Percentiles rank a stretch among this genome's conserved stretches.
phyloP scores from a whole-genome alignment of 2,797 vertebrate genomes.

The Luscinia megarhynchos region DNA sequence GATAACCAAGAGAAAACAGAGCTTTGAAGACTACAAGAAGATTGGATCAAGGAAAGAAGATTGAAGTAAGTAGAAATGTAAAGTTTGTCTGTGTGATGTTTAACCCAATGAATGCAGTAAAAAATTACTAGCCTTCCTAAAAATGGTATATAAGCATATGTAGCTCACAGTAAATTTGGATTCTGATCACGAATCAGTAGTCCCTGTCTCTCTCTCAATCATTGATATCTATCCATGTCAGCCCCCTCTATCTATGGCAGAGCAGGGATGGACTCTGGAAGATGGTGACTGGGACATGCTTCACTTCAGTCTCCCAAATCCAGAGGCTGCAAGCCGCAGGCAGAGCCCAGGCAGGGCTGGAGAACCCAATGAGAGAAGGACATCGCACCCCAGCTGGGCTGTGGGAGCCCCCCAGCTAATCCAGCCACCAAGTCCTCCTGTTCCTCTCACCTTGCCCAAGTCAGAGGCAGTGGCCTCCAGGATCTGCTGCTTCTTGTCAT shows the following conservation, averaged over 20 bases:
- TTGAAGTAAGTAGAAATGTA: too few relatives aligned
- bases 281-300: neutral
- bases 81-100: too few relatives aligned
- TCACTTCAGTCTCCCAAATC: neutral
- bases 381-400: neutral
- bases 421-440: accelerated
- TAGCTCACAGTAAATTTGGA: too few relatives aligned
- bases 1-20: too few relatives aligned
- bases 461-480: constrained; percentile 60
- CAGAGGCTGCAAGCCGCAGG: accelerated
- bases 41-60: too few relatives aligned
- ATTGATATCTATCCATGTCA: too few relatives aligned
- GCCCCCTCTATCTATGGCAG: neutral
- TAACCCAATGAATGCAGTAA: too few relatives aligned
- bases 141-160: too few relatives aligned
- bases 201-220: too few relatives aligned
- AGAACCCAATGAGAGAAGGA: neutral
- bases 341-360: neutral
- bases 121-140: too few relatives aligned
- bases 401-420: neutral
- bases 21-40: too few relatives aligned
- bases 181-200: too few relatives aligned
- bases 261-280: neutral
- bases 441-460: constrained; percentile 67
- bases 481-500: constrained; percentile 64